Evolutionary conservation across 2,888 invertebrate genomes (phyloP).

Genomic region (Trilocha varians): DNA sequence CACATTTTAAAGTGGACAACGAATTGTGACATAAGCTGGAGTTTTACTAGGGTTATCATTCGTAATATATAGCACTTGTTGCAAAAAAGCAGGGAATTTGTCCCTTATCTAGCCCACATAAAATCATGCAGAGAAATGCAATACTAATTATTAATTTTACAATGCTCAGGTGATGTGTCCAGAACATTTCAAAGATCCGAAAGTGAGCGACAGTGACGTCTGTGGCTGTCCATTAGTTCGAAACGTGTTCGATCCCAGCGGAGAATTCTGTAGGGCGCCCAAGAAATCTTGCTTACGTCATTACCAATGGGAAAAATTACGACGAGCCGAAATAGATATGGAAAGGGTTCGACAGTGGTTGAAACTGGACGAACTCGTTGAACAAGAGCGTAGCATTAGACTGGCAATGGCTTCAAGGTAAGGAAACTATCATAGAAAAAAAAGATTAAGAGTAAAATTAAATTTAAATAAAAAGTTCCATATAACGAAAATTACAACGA

Average conservation of each 20-base stretch:
- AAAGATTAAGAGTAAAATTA: too few species aligned
- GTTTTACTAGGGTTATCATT: too few species aligned
- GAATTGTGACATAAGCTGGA: too few species aligned
- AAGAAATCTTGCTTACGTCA: slow-evolving; percentile 94
- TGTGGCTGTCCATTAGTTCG: slow-evolving; percentile 94
- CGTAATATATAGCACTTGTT: too few species aligned
- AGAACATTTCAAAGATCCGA: slow-evolving; percentile 96
- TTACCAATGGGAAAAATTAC: slow-evolving; percentile 95
- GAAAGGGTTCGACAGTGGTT: slow-evolving; percentile 94
- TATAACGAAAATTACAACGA: background rate
- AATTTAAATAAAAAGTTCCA: background rate
- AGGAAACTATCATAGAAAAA: slow-evolving; percentile 1
- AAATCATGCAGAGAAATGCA: too few species aligned
- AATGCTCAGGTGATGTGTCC: slow-evolving; percentile 89
- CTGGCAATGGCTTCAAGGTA: slow-evolving; percentile 75
- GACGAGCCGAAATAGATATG: slow-evolving; percentile 95
- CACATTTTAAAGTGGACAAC: too few species aligned
- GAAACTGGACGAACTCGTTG: slow-evolving; percentile 92
- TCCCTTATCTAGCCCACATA: too few species aligned
- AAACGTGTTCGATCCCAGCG: slow-evolving; percentile 87
- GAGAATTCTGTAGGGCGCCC: slow-evolving; percentile 88
- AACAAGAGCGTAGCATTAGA: slow-evolving; percentile 92
- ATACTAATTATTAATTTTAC: background rate
- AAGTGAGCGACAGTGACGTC: slow-evolving; percentile 88
- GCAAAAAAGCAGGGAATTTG: background rate